Conservation (phyloP, 37 sponge, comb jelly and placozoan species). For the Aphrocallistes beatrix region DNA sequence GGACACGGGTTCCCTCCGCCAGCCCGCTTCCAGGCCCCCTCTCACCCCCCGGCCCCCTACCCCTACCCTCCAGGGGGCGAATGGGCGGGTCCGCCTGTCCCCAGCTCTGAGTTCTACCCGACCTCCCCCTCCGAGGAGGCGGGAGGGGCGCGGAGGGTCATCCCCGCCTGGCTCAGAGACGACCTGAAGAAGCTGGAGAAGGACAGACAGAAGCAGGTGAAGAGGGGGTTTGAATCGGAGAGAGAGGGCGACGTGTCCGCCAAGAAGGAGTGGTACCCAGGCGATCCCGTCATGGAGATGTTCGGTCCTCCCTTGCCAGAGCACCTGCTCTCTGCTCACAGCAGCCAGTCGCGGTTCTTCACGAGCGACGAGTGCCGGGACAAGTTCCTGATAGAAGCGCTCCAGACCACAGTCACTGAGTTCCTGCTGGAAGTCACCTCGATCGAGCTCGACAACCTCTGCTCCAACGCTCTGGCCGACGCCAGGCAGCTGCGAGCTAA, state of each 20-base stretch:
- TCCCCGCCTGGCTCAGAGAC: background rate
- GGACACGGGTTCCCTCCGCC: constrained; percentile 15
- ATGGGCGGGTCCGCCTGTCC: background rate
- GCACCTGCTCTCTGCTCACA: background rate
- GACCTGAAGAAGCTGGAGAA: background rate
- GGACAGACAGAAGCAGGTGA: background rate
- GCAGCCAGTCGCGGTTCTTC: background rate
- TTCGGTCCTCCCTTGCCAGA: background rate
- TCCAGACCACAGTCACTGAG: background rate
- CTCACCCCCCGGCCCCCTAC: background rate
- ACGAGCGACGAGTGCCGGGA: background rate
- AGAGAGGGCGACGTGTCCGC: background rate
- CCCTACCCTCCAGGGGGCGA: background rate
- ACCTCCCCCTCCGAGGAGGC: background rate
- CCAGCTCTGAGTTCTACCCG: background rate
- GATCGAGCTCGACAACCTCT: background rate
- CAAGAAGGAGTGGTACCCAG: background rate
- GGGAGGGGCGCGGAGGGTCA: background rate
- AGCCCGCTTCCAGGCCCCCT: background rate
- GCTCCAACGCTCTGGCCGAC: background rate
- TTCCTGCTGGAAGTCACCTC: background rate
- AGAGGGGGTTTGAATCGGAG: background rate
- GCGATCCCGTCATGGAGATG: background rate
- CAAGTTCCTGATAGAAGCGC: background rate
- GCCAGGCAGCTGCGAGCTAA: background rate